A percentile compares a stretch with the other conserved stretches of the same genome.
Conservation (phyloP, 2,797 vertebrate species). For the Malurus splendens region DNA sequence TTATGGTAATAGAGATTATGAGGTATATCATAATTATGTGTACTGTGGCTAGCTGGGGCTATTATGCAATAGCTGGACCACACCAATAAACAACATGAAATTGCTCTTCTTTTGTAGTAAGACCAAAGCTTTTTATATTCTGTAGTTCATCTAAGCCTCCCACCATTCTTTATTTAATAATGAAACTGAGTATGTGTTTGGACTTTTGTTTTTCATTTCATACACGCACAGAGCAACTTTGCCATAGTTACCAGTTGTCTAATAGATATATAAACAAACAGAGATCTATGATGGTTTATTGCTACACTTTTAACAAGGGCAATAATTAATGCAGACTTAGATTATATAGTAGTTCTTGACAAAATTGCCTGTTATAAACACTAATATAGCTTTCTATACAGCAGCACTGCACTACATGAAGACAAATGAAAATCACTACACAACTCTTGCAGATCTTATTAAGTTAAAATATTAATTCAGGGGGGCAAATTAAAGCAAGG, state of each 20-base stretch:
- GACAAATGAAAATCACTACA: conserved; percentile 25
- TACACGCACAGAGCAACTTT: not conserved
- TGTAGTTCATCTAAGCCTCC: conserved; percentile 28
- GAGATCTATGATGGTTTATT: conserved; percentile 13
- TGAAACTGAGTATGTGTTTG: conserved; percentile 4
- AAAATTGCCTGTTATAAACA: conserved; percentile 55
- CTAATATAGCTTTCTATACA: conserved; percentile 39
- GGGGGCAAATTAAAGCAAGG: conserved; percentile 31
- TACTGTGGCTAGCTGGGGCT: not conserved
- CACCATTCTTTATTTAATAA: not conserved
- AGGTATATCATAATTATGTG: not conserved
- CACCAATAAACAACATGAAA: not conserved
- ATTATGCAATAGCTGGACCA: conserved; percentile 1
- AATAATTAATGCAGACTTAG: conserved; percentile 61
- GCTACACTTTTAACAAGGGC: conserved; percentile 44
- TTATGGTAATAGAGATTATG: not conserved
- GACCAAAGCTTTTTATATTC: not conserved
- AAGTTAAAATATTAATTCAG: conserved; percentile 61
- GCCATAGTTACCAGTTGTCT: not conserved
- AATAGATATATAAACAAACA: conserved; percentile 43
- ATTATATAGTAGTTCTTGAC: conserved; percentile 39
- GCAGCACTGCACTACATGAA: not conserved
- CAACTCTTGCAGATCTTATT: conserved; percentile 22
- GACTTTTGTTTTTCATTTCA: not conserved
- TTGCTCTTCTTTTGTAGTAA: not conserved